A percentile compares a stretch with the other conserved stretches of the same genome.
Evolutionary conservation across 2,797 vertebrate species (phyloP).

Genomic region (Danio albolineatus): DNA sequence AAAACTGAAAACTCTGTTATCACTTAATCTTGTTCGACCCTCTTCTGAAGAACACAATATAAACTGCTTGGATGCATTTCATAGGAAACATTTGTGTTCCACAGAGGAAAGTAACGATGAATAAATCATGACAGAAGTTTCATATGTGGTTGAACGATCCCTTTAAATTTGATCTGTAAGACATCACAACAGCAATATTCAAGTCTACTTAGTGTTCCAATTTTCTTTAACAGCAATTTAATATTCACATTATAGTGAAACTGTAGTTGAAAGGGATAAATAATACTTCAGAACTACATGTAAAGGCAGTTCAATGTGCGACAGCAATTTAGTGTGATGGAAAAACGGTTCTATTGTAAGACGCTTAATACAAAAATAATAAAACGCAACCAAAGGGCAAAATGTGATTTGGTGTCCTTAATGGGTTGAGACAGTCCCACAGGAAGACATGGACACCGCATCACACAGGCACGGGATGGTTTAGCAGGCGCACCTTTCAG

Average conservation of each 20-base stretch:
- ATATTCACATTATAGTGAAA: conserved; percentile 19
- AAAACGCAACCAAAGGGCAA: conserved; percentile 12
- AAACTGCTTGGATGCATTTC: background rate
- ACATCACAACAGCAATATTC: conserved; percentile 1
- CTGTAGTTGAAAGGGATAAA: background rate
- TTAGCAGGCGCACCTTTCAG: conserved; percentile 4
- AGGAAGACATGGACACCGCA: conserved; percentile 48
- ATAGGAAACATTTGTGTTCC: background rate
- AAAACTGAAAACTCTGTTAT: background rate
- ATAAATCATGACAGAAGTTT: background rate
- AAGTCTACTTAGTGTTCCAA: conserved; percentile 19
- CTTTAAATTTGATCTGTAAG: background rate
- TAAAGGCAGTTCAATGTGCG: conserved; percentile 6
- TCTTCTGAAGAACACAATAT: background rate
- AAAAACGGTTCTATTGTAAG: conserved; percentile 25
- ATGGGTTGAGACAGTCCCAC: conserved; percentile 32
- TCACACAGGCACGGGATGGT: conserved; percentile 28
- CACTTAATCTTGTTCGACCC: background rate
- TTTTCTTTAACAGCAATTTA: conserved; percentile 26
- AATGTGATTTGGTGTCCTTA: background rate
- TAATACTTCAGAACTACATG: background rate
- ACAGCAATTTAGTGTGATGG: conserved; percentile 4
- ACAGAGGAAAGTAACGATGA: background rate
- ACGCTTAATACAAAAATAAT: background rate
- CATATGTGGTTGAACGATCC: background rate